These are phyloP conservation scores for Thera britannica DNA, from an alignment of 2,888 invertebrate species.

Conservation along the genomic window DNA sequence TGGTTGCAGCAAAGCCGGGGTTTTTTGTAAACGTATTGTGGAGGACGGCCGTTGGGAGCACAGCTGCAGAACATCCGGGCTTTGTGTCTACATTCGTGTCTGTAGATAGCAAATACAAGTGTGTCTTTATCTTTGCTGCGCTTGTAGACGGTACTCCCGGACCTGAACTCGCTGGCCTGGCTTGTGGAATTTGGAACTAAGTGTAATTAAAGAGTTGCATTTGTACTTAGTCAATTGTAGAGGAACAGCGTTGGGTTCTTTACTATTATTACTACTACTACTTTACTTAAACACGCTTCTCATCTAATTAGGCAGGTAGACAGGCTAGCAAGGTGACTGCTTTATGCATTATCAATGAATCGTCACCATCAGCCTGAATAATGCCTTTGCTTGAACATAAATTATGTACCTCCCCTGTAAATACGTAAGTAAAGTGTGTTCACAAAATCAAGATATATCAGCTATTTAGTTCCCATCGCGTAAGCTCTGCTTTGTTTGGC, in stretches of 20 bases:
- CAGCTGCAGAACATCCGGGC: slow-evolving; percentile 75
- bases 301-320: no score
- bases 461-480: no score
- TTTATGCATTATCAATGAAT: no score
- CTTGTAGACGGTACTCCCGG: slow-evolving; percentile 1
- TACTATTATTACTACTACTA: not conserved
- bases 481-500: no score
- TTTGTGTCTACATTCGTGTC: slow-evolving; percentile 41
- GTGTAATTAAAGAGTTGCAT: slow-evolving; percentile 19
- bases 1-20: slow-evolving; percentile 24
- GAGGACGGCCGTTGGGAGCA: slow-evolving; percentile 46
- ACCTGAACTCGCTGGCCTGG: not conserved
- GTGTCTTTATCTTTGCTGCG: slow-evolving; percentile 40
- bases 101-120: slow-evolving; percentile 42
- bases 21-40: slow-evolving; percentile 36
- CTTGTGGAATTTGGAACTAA: slow-evolving; percentile 14
- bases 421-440: no score
- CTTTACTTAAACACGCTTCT: no score
- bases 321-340: no score
- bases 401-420: no score
- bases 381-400: no score
- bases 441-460: no score
- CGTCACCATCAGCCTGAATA: no score
- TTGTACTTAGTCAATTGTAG: slow-evolving; percentile 2
- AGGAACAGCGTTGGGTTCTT: not conserved